These are phyloP conservation scores for Pycnomerus fuliginosus DNA, from an alignment of 2,888 invertebrate genomes.

Conservation along the genomic window DNA sequence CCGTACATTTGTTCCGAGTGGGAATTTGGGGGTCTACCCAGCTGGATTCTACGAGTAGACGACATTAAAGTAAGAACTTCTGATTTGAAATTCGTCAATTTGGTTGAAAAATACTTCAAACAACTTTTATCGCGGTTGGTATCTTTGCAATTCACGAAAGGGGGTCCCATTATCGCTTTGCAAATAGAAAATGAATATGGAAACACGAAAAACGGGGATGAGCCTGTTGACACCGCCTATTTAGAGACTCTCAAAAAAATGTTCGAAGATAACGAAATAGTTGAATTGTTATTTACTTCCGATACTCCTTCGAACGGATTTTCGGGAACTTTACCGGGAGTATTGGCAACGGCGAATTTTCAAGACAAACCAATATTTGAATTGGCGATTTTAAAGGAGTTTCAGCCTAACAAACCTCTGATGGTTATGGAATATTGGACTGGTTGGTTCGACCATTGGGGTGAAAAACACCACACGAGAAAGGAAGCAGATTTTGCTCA, in stretches of 20 bases:
- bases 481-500: conserved; percentile 31
- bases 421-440: conserved; percentile 64
- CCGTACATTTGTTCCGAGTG: conserved; percentile 93
- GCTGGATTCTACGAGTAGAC: conserved; percentile 49
- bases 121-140: no score
- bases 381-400: conserved; percentile 48
- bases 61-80: conserved; percentile 53
- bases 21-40: conserved; percentile 59
- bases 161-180: conserved; percentile 80
- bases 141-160: conserved; percentile 62
- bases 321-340: conserved; percentile 44
- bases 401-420: conserved; percentile 56
- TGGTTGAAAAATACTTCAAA: conserved; percentile 55
- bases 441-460: conserved; percentile 64
- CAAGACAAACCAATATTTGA: conserved; percentile 47
- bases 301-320: conserved; percentile 39
- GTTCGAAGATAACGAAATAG: conserved; percentile 47
- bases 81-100: conserved; percentile 49
- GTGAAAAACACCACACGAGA: conserved; percentile 42
- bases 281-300: conserved; percentile 56
- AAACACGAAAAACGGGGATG: conserved; percentile 51
- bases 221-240: conserved; percentile 40
- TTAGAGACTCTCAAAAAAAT: conserved; percentile 27
- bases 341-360: conserved; percentile 58
- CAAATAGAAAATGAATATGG: conserved; percentile 93